Evolutionary conservation across 2,113 vertebrate genomes (phyloP), one percentile per base, ranked within the genome.

Genomic region (Hassar affinis): DNA sequence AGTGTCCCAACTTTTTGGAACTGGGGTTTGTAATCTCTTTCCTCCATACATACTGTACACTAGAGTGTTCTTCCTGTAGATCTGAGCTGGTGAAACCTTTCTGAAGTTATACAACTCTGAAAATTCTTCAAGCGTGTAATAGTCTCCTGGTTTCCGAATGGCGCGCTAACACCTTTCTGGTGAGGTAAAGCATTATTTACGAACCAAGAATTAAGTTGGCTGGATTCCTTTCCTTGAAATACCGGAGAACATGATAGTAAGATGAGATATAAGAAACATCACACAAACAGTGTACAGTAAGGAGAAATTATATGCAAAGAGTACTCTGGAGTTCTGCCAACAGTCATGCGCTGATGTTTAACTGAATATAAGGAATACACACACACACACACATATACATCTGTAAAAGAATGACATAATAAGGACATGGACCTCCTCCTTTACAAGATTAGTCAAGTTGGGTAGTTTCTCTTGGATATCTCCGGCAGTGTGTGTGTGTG

Each of bases 391-490:
- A 66, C 56, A 66, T 33, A 83, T 59, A 76, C 33, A 62, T 6
- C 10, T 71, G 12, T 45, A n/a, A 71, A 45, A 35, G 66, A 69
- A 69, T 69, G 66, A 45, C 33, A 74, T 51, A 79, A 38, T 35
- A 49, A n/a, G 2, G 25, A n/a, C 17, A 25, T n/a, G 74, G 49
- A 74, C 15, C 5, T 38, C 64, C 2, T 38, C 30, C 22, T 80
- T 54, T 56, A 81, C 68, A 81, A 54, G 42, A 61, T 75, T 51
- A 75, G 56, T 11, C 22, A 49, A 47, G 8, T 75, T 62, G 75
- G 42, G 27, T 75, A 35, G 42, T 49, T 82, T 82, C 75, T 78
- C 76, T 82, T 78, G 22, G 68, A 30, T 51, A 59, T 12, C 18
- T 82, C 4, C 35, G 51, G 22, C 64, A 20, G 30, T 72, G 30